A percentile compares a stretch with the other conserved stretches of the same genome.
Conservation (phyloP, 2,113 vertebrate genomes). For the Mormoops blainvillei region DNA sequence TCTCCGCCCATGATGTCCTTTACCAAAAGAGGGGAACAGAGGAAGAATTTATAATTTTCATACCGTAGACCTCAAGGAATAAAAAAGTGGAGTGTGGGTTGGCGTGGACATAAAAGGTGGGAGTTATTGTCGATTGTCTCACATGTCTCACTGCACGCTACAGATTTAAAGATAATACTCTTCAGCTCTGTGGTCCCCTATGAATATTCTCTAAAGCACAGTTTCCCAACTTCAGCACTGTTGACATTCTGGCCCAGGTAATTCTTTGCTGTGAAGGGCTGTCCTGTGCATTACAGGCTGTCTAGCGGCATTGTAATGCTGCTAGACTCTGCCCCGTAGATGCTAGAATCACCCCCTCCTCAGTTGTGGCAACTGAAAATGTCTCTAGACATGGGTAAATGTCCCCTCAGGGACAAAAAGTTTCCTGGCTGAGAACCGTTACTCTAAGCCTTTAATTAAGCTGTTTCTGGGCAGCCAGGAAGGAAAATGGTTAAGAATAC, state of each 20-base stretch:
- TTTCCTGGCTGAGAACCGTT: background rate
- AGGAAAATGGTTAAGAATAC: background rate
- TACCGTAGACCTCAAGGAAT: background rate
- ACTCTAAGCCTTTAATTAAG: background rate
- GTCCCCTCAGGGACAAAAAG: background rate
- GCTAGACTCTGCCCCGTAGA: background rate
- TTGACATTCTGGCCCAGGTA: background rate
- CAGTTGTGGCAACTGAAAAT: background rate
- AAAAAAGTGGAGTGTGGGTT: background rate
- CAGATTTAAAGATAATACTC: background rate
- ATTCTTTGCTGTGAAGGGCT: background rate
- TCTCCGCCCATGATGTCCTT: background rate
- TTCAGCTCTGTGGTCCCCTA: background rate
- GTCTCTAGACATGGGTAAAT: background rate
- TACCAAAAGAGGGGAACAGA: background rate
- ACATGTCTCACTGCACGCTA: background rate
- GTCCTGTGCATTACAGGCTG: background rate
- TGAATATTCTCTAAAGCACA: background rate
- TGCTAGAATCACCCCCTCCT: background rate
- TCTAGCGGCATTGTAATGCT: background rate
- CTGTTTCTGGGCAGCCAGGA: background rate
- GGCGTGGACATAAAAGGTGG: background rate
- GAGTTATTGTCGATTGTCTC: background rate
- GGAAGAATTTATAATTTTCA: background rate
- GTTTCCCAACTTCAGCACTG: background rate